phyloP scores from a whole-genome alignment of 2,113 vertebrate genomes.

The Lipophrys pholis region DNA sequence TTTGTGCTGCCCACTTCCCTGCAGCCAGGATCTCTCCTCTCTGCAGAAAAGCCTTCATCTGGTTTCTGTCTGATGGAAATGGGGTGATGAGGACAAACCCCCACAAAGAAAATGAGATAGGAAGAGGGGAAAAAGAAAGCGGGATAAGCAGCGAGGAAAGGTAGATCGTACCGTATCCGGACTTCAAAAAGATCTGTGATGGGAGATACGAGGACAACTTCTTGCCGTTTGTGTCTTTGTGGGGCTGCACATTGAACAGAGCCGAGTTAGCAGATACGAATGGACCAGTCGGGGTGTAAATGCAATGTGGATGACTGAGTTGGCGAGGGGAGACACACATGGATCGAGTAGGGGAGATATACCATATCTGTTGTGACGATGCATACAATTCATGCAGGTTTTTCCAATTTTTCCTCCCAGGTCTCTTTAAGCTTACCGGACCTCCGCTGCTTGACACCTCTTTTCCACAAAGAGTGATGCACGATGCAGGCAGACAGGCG shows the following conservation, averaged over 20 bases:
- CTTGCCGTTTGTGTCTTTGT: not conserved
- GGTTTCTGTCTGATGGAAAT: slow-evolving; percentile 37
- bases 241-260: slow-evolving; percentile 26
- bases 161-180: slow-evolving; percentile 24
- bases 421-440: slow-evolving; percentile 10
- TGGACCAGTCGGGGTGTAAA: slow-evolving; percentile 36
- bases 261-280: slow-evolving; percentile 64
- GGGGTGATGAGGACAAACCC: slow-evolving; percentile 29
- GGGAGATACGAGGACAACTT: slow-evolving; percentile 24
- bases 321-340: not conserved
- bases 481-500: slow-evolving; percentile 12
- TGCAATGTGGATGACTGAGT: slow-evolving; percentile 8
- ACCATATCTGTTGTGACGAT: slow-evolving; percentile 8
- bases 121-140: not conserved
- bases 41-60: slow-evolving; percentile 62
- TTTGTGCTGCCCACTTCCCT: slow-evolving; percentile 26
- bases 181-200: slow-evolving; percentile 15
- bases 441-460: slow-evolving; percentile 30
- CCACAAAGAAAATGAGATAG: not conserved
- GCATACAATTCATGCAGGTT: slow-evolving; percentile 21
- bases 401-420: slow-evolving; percentile 27
- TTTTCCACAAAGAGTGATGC: slow-evolving; percentile 10
- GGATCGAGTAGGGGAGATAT: not conserved
- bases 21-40: slow-evolving; percentile 33
- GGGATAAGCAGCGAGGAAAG: slow-evolving; percentile 5